Conservation (phyloP, 2,888 invertebrate genomes). For the Polymixis lichenea region DNA sequence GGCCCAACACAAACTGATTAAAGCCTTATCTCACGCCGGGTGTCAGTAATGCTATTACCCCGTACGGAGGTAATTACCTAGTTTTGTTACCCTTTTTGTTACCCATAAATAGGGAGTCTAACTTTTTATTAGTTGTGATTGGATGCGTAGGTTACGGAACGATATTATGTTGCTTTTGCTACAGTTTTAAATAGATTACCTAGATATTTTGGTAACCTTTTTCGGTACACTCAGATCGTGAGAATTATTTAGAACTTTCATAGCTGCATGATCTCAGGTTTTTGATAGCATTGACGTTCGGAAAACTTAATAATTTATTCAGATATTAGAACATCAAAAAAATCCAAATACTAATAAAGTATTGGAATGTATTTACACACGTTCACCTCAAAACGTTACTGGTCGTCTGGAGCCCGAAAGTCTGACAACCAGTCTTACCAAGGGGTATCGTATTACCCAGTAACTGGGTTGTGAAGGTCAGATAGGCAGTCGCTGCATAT, state of each 20-base stretch:
- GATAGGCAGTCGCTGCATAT: no score
- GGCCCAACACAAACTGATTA: slow-evolving; percentile 61
- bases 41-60: slow-evolving; percentile 60
- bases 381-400: no score
- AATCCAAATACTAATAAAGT: no score
- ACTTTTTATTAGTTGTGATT: slow-evolving; percentile 31
- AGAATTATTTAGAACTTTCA: neutral
- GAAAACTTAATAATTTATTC: no score
- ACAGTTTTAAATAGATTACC: neutral
- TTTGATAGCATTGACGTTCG: no score
- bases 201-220: neutral
- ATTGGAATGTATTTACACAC: no score
- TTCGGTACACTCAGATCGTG: neutral
- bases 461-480: no score
- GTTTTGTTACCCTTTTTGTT: slow-evolving; percentile 46
- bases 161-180: neutral
- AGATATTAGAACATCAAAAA: no score
- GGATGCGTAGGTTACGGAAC: neutral
- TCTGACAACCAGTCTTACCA: no score
- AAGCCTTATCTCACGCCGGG: slow-evolving; percentile 51
- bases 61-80: slow-evolving; percentile 41
- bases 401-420: no score
- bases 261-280: no score
- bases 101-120: slow-evolving; percentile 28
- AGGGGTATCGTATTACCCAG: no score